Evolutionary conservation across 2,888 invertebrate genomes (phyloP).

Genomic region (Melanchra persicariae): DNA sequence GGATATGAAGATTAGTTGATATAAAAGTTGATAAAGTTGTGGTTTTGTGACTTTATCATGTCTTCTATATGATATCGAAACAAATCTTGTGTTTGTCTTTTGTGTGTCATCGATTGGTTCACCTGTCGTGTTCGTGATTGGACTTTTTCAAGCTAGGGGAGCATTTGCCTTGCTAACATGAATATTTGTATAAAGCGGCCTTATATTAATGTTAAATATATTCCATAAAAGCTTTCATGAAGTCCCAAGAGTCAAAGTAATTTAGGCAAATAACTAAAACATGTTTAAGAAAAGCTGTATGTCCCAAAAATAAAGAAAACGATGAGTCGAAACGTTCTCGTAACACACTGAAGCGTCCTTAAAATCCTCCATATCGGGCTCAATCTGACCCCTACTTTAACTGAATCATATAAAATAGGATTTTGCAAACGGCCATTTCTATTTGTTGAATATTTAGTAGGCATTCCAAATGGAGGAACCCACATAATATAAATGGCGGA

Average conservation of each 20-base stretch:
- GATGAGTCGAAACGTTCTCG: conserved; percentile 18
- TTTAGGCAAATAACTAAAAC: conserved; percentile 1
- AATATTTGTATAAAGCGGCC: neutral
- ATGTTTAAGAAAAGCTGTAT: conserved; percentile 8
- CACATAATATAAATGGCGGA: conserved; percentile 66
- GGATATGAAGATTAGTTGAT: conserved; percentile 48
- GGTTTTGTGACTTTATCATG: conserved; percentile 54
- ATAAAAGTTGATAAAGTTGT: conserved; percentile 48
- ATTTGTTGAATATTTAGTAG: conserved; percentile 64
- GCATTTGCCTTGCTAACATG: neutral
- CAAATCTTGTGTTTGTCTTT: conserved; percentile 12
- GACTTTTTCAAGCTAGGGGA: neutral
- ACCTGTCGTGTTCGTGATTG: neutral
- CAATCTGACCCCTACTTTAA: conserved; percentile 32
- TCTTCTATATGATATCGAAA: conserved; percentile 3
- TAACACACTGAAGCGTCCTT: conserved; percentile 32
- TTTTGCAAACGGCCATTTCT: conserved; percentile 57
- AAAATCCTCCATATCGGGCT: conserved; percentile 23
- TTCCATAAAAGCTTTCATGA: neutral
- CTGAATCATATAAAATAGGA: conserved; percentile 55
- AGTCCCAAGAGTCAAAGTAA: neutral
- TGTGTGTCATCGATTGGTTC: conserved; percentile 4
- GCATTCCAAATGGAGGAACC: conserved; percentile 60
- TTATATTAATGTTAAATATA: no score
- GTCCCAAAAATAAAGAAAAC: conserved; percentile 9